Evolutionary conservation across 64 coral and sea anemone species (phyloP).

Genomic region (Stichodactyla mertensii): DNA sequence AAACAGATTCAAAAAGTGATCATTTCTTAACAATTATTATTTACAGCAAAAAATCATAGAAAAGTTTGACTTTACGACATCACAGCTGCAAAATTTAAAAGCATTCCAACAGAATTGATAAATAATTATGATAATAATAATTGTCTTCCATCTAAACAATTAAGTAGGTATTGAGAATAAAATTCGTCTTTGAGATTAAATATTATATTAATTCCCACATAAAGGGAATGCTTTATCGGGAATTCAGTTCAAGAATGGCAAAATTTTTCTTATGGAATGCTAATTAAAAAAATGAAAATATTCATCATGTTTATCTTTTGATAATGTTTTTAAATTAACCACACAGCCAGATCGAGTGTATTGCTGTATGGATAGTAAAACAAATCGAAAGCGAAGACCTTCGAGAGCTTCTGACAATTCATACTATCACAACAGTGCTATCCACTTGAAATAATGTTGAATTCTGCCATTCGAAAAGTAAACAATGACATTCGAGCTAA

Average conservation of each 20-base stretch:
- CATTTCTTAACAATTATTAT: too few species aligned
- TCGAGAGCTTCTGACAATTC: neutral
- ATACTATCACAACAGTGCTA: neutral
- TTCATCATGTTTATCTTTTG: neutral
- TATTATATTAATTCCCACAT: neutral
- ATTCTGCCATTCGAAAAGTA: neutral
- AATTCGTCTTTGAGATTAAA: neutral
- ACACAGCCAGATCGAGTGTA: neutral
- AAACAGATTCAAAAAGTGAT: too few species aligned
- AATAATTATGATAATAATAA: neutral
- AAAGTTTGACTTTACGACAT: neutral
- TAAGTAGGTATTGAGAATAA: neutral
- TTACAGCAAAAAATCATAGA: too few species aligned
- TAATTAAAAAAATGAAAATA: neutral
- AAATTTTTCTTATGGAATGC: neutral
- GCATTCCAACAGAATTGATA: neutral
- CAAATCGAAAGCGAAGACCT: neutral
- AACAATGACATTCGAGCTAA: neutral
- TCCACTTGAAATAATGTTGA: neutral
- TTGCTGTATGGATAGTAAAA: neutral
- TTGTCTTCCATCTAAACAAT: neutral
- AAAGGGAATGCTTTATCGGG: neutral
- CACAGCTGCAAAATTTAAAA: neutral
- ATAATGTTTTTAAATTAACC: neutral
- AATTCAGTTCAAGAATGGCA: neutral